These are phyloP conservation scores for Cyprinus carpio DNA, from an alignment of 2,113 vertebrate genomes.

Conservation along the genomic window DNA sequence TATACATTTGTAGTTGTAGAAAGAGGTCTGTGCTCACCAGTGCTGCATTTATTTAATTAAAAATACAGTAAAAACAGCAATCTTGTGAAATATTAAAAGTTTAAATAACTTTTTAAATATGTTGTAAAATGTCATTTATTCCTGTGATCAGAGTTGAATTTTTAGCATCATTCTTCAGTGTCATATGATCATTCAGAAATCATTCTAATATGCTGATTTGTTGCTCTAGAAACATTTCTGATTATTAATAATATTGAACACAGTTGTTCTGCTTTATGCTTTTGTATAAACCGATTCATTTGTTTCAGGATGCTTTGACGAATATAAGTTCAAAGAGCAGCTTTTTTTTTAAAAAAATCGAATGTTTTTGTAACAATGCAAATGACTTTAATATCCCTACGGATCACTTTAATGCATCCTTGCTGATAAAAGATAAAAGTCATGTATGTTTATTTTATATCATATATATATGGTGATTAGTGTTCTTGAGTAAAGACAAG, in stretches of 20 bases:
- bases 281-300: background rate
- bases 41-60: too few species aligned
- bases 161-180: background rate
- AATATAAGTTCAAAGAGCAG: background rate
- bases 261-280: background rate
- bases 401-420: background rate
- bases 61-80: too few species aligned
- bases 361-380: background rate
- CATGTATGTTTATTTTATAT: too few species aligned
- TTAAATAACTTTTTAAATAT: background rate
- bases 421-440: background rate
- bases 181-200: too few species aligned
- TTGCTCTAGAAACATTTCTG: background rate
- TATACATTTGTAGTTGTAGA: too few species aligned
- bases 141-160: background rate
- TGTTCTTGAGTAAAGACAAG: background rate
- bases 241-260: background rate
- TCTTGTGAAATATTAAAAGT: too few species aligned
- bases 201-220: background rate
- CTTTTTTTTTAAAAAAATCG: too few species aligned
- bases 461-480: too few species aligned
- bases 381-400: background rate
- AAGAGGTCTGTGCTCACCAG: too few species aligned
- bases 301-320: background rate
- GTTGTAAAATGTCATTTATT: background rate